Evolutionary conservation across 2,888 invertebrate genomes (phyloP).

Genomic region (Choristoneura rosaceana): DNA sequence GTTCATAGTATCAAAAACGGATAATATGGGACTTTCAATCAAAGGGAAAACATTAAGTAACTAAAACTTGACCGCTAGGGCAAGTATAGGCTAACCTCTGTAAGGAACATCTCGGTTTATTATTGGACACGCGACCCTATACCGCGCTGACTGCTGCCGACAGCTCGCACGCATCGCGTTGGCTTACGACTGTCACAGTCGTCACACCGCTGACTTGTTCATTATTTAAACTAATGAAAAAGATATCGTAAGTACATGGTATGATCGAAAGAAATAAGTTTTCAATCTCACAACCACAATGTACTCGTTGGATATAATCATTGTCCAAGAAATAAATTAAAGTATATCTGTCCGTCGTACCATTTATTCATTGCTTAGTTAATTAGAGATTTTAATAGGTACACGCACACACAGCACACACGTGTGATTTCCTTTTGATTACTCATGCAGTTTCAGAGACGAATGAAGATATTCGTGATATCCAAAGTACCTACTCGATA

Average conservation of each 20-base stretch:
- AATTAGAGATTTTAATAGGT: slow-evolving; percentile 8
- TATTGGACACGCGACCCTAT: neutral
- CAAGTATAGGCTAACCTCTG: slow-evolving; percentile 12
- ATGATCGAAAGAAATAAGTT: neutral
- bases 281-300: neutral
- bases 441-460: neutral
- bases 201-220: neutral
- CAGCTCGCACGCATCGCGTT: slow-evolving; percentile 10
- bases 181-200: neutral
- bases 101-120: neutral
- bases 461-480: neutral
- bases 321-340: slow-evolving; percentile 1
- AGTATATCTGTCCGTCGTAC: neutral
- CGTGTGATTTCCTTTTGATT: neutral
- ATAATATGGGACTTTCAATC: neutral
- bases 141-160: neutral
- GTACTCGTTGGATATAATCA: neutral
- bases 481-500: neutral
- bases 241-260: neutral
- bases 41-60: slow-evolving; percentile 5
- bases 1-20: neutral
- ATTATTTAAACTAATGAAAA: slow-evolving; percentile 1
- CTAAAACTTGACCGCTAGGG: slow-evolving; percentile 9
- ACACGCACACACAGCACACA: neutral
- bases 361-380: slow-evolving; percentile 4